Base-by-base conservation (phyloP, 2,113 vertebrate species). In the Actenoides hombroni region DNA sequence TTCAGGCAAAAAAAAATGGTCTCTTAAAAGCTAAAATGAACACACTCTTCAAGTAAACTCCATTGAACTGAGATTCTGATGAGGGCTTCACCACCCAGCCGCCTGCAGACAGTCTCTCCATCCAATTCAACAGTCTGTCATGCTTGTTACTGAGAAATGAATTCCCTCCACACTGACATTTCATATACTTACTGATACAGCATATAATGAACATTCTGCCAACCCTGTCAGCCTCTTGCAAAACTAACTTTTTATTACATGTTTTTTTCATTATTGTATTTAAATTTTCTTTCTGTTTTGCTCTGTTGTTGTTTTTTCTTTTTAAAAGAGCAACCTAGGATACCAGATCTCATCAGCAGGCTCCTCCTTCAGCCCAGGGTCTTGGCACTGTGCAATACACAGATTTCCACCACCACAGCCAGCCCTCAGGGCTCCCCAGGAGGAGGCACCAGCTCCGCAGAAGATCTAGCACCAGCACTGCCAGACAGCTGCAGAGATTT, bases 151-250 rank as follows among this genome's bases (percentile, higher is more conserved):
- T 80, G 88, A 42, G 96, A 97, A 97, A 97, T 96, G 92, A 97
- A 95, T 96, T 97, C 93, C 84, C 84, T 95, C 94, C 95, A 94
- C 93, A 73, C 94, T 96, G 96, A 95, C 96, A 97, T 96, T 95
- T 97, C 95, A 92, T 96, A 96, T 65, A 82, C 92, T 96, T 91
- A 95, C 86, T 90, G 90, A 92, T 95, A 91, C 60, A 84, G 93
- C 81, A 64, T n/a, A 95, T 96, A 96, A 97, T 82, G 95, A 97
- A 96, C 92, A 88, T 69, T 71, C 84, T 2, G 4, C 93, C 95
- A 96, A 67, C 80, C 79, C 88, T 85, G 93, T 87, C 95, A 95
- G 94, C 71, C 78, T 88, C 83, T 82, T 76, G 75, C 92, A 90
- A 93, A 96, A 92, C 91, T 91, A 94, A 96, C 91, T 94, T 96